Evolutionary conservation across 23 tunicate genomes (phyloP), one percentile per base, ranked within the genome.

Genomic region (Halocynthia roretzi): DNA sequence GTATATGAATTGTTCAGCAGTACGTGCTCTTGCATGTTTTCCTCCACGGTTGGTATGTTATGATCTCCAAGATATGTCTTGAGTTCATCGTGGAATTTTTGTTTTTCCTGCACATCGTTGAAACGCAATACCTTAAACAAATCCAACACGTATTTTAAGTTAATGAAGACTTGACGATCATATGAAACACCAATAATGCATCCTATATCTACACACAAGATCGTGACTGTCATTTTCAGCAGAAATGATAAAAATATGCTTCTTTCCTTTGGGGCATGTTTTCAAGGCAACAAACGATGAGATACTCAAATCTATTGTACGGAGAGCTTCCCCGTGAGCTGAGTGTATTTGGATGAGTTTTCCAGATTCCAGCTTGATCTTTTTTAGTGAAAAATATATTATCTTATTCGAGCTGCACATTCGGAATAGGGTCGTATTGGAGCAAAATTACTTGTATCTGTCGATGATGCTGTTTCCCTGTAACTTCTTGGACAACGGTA

Each of bases 401-500:
- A 56, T 44, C 18, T n/a, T 15, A 60, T n/a, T 18, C 17, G 4
- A n/a, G 64, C 17, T 18, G 64, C 17, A 60, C 2, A 15, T 60
- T 60, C 17, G 64, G 18, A 60, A 60, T 0, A 0, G 64, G 64
- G 4, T 15, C 18, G n/a, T 60, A 15, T 4, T 60, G 18, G 18
- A 31, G 44, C 44, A 31, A 31, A 31, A 31, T 31, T 63, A 84
- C 96, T 76, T 84, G 76, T 8, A 89, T 73, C 80, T 89, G 85
- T 9, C 96, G 74, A 15, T 22, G 44, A 31, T 31, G 20, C 6
- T 68, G 11, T 15, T 72, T 80, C 15, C 89, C 89, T 10, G 84
- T 75, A 14, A 89, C 63, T 72, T 89, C 96, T 19, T 19, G 72
- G 20, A 86, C 96, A 55, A 84, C 70, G 50, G 74, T 82, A 14